phyloP scores from a whole-genome alignment of 2,113 vertebrate genomes.

The Leuciscus idus region DNA sequence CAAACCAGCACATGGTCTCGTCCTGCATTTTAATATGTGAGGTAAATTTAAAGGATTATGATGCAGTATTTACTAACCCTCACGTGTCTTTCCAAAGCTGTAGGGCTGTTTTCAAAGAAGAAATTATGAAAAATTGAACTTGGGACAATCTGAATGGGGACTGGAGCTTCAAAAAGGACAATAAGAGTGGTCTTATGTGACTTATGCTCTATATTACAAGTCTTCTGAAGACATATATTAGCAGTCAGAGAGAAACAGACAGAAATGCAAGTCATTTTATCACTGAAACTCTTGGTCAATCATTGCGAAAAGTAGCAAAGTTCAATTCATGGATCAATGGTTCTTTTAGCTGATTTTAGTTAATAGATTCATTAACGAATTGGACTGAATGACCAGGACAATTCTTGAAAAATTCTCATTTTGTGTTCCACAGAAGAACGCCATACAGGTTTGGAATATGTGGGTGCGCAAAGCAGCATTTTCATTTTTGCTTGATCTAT shows the following conservation, averaged over 20 bases:
- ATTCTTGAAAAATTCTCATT: not conserved
- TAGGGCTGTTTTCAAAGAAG: not conserved
- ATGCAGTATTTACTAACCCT: not conserved
- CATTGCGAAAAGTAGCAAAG: not conserved
- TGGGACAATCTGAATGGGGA: not conserved
- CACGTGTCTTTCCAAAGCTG: not conserved
- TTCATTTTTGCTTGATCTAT: not conserved
- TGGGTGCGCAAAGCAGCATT: not conserved
- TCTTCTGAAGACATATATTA: not conserved
- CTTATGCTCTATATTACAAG: not conserved
- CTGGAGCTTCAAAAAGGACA: not conserved
- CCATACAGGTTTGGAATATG: constrained; percentile 1
- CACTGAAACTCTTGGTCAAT: not conserved
- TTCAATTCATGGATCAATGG: not conserved
- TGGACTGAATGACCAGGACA: not conserved
- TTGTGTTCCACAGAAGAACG: not conserved
- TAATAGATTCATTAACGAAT: not conserved
- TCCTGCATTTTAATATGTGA: not conserved
- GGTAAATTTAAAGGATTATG: not conserved
- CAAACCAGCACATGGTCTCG: not conserved
- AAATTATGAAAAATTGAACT: not conserved
- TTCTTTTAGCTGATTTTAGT: not conserved
- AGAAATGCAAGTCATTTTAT: not conserved
- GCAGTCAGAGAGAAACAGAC: not conserved
- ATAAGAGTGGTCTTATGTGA: not conserved